Percentiles rank a stretch among this genome's conserved stretches.
These are phyloP conservation scores for Rhynchophorus ferrugineus DNA, from an alignment of 1,140 invertebrate genomes.

Conservation along the genomic window DNA sequence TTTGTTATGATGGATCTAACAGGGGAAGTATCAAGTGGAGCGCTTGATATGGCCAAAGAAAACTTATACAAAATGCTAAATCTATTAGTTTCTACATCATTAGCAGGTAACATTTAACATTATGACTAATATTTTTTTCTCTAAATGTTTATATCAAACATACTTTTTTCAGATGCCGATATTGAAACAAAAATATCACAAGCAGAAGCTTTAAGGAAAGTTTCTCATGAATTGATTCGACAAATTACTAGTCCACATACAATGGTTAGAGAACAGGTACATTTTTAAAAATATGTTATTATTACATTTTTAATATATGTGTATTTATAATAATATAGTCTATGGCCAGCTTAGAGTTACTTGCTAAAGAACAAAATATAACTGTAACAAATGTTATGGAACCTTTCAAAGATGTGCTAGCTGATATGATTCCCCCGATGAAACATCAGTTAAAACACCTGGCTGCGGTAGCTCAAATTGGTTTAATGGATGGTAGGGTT, in stretches of 20 bases:
- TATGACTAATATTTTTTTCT: no score
- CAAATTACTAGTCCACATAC: slow-evolving; percentile 92
- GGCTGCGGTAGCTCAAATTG: slow-evolving; percentile 92
- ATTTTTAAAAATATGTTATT: slow-evolving; percentile 14
- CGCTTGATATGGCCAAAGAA: slow-evolving; percentile 87
- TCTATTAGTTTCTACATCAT: slow-evolving; percentile 60
- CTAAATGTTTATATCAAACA: no score
- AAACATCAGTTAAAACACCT: slow-evolving; percentile 91
- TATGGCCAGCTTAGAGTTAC: slow-evolving; percentile 76
- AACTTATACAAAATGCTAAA: slow-evolving; percentile 85
- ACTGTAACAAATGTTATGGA: slow-evolving; percentile 90
- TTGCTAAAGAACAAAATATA: slow-evolving; percentile 78
- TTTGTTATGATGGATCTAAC: slow-evolving; percentile 98
- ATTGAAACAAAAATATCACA: slow-evolving; percentile 67
- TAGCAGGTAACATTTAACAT: slow-evolving; percentile 34
- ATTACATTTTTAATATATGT: not conserved
- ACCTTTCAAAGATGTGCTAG: slow-evolving; percentile 86
- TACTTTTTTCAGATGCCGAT: slow-evolving; percentile 37
- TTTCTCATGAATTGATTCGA: slow-evolving; percentile 84
- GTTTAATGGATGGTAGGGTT: slow-evolving; percentile 79
- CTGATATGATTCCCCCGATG: slow-evolving; percentile 92
- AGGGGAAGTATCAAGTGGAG: slow-evolving; percentile 90
- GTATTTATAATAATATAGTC: no score
- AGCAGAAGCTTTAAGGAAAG: slow-evolving; percentile 80
- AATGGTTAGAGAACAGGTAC: slow-evolving; percentile 79